Base-by-base conservation (phyloP, 2,113 vertebrate species). In the Leptocoma aspasia region DNA sequence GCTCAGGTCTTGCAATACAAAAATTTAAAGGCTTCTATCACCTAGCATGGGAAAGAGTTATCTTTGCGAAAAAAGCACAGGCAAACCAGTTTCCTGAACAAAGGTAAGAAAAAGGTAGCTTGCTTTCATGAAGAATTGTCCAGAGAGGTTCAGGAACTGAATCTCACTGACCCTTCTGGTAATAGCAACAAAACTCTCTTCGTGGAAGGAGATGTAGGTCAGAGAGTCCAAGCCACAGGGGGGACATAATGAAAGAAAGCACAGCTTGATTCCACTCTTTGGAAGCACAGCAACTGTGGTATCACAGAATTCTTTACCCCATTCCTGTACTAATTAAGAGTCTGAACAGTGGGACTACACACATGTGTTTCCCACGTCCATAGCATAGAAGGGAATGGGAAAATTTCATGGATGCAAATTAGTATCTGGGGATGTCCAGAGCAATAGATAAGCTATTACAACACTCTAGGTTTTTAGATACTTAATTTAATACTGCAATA, bases 31-130 rank as follows among this genome's bases (percentile, higher is more conserved):
- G 10, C 15, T 41, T 76, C 18, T 66, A 19, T 45, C 9, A 60
- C 10, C 8, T 30, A 54, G 69, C 0, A 0, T 30, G 35, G 24
- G 37, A 60, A 80, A 54, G 39, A 24, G 33, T 11, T 23, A 15
- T 4, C 44, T 70, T 31, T 54, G 50, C 3, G 27, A 41, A 89
- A 65, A 50, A 41, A 65, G 7, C 11, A 39, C 2, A 45, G 47
- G 26, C 12, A 64, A 64, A 80, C 10, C 13, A 35, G 11, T 71
- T 70, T 81, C 56, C 45, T 54, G 15, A 81, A 75, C n/a, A 72
- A 52, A 49, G 15, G 18, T 50, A 45, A 50, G 33, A 14, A 78
- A 66, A 70, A 79, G 22, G 54, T 26, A 57, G 16, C 39, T 69
- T 0, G 0, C 18, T 75, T 59, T 42, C 35, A 39, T 18, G 20